Evolutionary conservation across 2,797 vertebrate genomes (phyloP), one percentile per base, ranked within the genome.

Genomic region (Peromyscus melanophrys): DNA sequence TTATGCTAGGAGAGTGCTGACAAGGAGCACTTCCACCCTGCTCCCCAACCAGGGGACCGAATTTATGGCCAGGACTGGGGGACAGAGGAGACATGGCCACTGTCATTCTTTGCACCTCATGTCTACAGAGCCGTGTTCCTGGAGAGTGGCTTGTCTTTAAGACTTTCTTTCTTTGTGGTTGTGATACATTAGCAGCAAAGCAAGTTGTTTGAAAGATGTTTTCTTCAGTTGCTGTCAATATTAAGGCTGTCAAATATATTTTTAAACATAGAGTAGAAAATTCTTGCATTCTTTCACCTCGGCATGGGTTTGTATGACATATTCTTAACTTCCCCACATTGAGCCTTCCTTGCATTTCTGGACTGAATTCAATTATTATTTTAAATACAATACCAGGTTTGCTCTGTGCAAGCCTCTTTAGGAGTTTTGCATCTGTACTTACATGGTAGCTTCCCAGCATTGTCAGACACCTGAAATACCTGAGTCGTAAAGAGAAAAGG

Each of bases 101-200:
- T 19, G 12, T 49, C 73, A 0, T 49, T 77, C 31, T 90, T 93
- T 77, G 49, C 65, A 27, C 11, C 17, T 90, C 3, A 25, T 49
- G 8, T 80, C 46, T 43, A 2, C 5, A 31, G 80, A 21, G 17
- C 40, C 12, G 0, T 57, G 37, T 40, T 57, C 71, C 65, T 90
- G 76, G 59, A 59, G 84, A 78, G 29, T 21, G 52, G 37, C 12
- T 12, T 10, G 43, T 49, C 49, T 11, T 19, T 21, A 49, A 40
- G 80, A 31, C 90, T 92, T 94, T n/a, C 4, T 94, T 83, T 93
- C 87, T 97, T 63, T 78, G 4, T 92, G 61, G 59, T 83, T 46
- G 43, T 7, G 46, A 59, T 34, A 75, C 65, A 49, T 95, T 52
- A 85, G 52, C 83, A 76, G 21, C 59, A 73, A 71, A 77, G 71